Conservation (phyloP, 2,797 vertebrate species). For the Acrocephalus scirpaceus region DNA sequence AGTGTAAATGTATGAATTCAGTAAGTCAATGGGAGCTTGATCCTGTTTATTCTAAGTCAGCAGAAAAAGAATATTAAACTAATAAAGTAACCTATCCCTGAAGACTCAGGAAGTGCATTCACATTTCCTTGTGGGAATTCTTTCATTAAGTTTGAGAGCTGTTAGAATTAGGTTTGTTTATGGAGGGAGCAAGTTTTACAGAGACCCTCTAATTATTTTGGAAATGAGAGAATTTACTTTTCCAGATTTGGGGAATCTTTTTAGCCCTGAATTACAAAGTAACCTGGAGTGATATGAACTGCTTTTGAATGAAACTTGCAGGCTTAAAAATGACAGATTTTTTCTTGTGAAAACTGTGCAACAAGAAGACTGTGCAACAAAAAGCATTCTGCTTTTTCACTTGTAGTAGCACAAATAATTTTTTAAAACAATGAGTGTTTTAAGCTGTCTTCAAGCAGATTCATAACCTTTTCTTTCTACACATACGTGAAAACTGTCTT, state of each 20-base stretch:
- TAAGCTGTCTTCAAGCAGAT: slow-evolving; percentile 7
- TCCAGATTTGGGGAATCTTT: not conserved
- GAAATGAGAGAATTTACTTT: not conserved
- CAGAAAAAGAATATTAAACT: not conserved
- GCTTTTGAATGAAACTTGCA: not conserved
- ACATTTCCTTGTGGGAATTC: not conserved
- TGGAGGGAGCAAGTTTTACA: not conserved
- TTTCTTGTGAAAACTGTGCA: not conserved
- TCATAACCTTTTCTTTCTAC: not conserved
- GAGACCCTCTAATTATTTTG: not conserved
- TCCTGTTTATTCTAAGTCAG: not conserved
- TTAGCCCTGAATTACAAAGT: not conserved
- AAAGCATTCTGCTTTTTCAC: not conserved
- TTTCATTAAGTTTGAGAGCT: not conserved
- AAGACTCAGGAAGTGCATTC: not conserved
- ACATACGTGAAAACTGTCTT: slow-evolving; percentile 43
- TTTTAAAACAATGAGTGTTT: not conserved
- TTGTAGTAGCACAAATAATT: not conserved
- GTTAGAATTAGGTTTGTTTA: not conserved
- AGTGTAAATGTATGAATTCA: not conserved
- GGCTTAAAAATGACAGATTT: not conserved
- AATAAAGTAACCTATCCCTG: not conserved
- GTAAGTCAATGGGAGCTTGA: not conserved
- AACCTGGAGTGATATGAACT: not conserved
- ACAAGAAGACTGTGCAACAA: not conserved